These are phyloP conservation scores for Halichoerus grypus DNA, from an alignment of 2,113 vertebrate species.

Conservation along the genomic window DNA sequence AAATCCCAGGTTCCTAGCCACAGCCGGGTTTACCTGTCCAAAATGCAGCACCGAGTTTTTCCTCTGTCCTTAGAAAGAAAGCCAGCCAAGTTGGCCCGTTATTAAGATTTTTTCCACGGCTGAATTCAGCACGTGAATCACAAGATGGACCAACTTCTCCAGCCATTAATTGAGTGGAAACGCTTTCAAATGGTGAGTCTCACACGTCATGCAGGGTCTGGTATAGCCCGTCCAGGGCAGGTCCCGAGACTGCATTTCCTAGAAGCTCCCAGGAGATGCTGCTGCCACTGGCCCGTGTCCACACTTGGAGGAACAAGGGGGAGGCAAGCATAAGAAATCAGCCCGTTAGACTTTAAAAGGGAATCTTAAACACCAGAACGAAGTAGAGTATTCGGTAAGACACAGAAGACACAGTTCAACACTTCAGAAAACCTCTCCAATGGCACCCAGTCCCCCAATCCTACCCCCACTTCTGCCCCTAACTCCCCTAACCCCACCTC, in stretches of 20 bases:
- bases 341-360: neutral
- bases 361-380: neutral
- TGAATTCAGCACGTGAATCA: neutral
- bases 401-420: neutral
- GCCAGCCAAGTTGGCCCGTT: fast-evolving
- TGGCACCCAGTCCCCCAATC: neutral
- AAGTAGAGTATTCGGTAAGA: neutral
- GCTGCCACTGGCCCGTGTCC: too few species aligned
- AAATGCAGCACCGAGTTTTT: neutral
- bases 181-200: neutral
- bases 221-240: fast-evolving
- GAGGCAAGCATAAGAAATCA: neutral
- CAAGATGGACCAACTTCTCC: neutral
- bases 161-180: neutral
- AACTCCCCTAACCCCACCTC: neutral
- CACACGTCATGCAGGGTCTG: neutral
- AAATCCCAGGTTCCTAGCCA: neutral
- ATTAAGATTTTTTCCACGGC: neutral
- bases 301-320: neutral
- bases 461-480: too few species aligned
- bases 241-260: neutral
- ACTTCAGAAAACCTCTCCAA: neutral
- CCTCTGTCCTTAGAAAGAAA: neutral
- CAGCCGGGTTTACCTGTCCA: fast-evolving
- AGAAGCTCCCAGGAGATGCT: neutral